A percentile compares a stretch with the other conserved stretches of the same genome.
phyloP scores from a whole-genome alignment of 2,888 invertebrate species.

The Allolobophora icterica region DNA sequence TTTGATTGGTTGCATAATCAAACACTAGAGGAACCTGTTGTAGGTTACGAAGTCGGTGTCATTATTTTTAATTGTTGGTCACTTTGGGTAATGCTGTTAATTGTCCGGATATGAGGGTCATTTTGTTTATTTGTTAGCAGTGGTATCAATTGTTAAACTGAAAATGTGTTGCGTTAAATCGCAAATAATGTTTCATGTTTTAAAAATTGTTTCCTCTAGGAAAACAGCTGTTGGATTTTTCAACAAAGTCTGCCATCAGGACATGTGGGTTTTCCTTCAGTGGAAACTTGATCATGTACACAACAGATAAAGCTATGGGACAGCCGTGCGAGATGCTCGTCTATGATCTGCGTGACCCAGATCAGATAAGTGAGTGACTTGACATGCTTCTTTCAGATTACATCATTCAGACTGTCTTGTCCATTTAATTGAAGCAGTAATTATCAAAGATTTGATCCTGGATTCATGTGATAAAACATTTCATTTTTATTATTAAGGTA shows the following conservation, averaged over 20 bases:
- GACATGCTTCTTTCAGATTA: neutral
- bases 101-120: neutral
- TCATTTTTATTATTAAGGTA: too few relatives aligned
- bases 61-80: neutral
- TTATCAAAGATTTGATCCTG: neutral
- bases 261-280: slow-evolving; percentile 91
- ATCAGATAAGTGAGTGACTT: slow-evolving; percentile 62
- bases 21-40: neutral
- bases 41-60: neutral
- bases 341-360: slow-evolving; percentile 67
- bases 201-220: slow-evolving; percentile 52
- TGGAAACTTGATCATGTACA: slow-evolving; percentile 87
- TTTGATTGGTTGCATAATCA: neutral
- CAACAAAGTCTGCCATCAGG: slow-evolving; percentile 79
- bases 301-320: slow-evolving; percentile 90
- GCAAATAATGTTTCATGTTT: neutral
- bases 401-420: neutral
- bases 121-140: neutral
- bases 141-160: neutral
- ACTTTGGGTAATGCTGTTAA: neutral
- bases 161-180: neutral
- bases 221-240: slow-evolving; percentile 54
- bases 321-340: slow-evolving; percentile 88
- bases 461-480: neutral
- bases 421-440: neutral